phyloP scores from a whole-genome alignment of 2,888 invertebrate species.

The Salticus scenicus region DNA sequence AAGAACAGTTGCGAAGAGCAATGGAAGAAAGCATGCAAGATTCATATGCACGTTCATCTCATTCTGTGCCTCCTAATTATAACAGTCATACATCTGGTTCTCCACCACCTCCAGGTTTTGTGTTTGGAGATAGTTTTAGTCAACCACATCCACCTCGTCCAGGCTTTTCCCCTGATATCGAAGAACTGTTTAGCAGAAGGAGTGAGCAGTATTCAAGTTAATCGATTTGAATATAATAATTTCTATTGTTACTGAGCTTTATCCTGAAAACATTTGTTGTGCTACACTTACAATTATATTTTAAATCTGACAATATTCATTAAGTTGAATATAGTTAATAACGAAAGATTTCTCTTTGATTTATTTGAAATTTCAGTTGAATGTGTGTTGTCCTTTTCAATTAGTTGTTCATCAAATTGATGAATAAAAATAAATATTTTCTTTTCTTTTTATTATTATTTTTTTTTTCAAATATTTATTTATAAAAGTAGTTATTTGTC shows the following conservation, averaged over 20 bases:
- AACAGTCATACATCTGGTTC: background rate
- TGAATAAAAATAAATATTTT: too few species aligned
- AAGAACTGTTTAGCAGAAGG: constrained; percentile 39
- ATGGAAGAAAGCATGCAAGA: constrained; percentile 55
- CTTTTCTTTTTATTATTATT: too few species aligned
- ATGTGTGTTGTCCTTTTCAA: too few species aligned
- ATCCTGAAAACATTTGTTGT: too few species aligned
- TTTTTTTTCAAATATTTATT: too few species aligned
- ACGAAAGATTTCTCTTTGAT: too few species aligned
- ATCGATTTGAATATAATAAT: background rate
- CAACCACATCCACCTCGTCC: constrained; percentile 37
- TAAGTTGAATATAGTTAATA: too few species aligned
- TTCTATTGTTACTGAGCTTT: background rate
- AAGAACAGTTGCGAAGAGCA: constrained; percentile 62
- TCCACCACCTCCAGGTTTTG: constrained; percentile 53
- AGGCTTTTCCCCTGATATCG: constrained; percentile 48
- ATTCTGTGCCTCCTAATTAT: background rate
- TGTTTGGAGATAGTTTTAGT: constrained; percentile 26
- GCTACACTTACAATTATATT: too few species aligned
- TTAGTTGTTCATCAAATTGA: too few species aligned
- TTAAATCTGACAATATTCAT: too few species aligned
- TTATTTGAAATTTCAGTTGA: too few species aligned
- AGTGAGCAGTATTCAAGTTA: constrained; percentile 23
- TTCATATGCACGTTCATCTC: background rate
- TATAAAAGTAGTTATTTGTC: too few species aligned